Percentiles rank a stretch among this genome's conserved stretches.
Evolutionary conservation across 2,888 invertebrate species (phyloP).

Genomic region (Himalopsyche kuldschensis): DNA sequence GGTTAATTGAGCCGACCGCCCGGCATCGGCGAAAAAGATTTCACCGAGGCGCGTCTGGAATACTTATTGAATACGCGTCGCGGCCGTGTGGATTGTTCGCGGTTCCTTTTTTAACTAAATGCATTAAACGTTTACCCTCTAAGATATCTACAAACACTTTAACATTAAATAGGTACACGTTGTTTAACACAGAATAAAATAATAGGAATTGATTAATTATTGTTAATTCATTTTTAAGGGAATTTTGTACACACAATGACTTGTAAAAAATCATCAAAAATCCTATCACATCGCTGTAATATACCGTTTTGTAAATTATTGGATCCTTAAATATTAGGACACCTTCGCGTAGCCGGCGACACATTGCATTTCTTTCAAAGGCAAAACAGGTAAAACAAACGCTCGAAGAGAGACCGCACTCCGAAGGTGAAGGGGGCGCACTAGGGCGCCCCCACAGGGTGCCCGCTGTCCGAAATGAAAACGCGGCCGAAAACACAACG

Average conservation of each 20-base stretch:
- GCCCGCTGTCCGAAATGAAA: not conserved
- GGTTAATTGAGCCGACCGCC: not conserved
- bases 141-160: conserved; percentile 46
- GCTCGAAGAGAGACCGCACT: not conserved
- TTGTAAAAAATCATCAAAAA: conserved; percentile 70
- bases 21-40: not conserved
- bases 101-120: conserved; percentile 32
- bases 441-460: no score
- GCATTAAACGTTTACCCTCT: conserved; percentile 28
- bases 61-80: conserved; percentile 12
- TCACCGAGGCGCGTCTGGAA: not conserved
- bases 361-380: not conserved
- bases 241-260: conserved; percentile 56
- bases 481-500: not conserved
- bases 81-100: conserved; percentile 38
- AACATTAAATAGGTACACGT: conserved; percentile 42
- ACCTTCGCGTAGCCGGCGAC: conserved; percentile 21
- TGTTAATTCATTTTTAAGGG: conserved; percentile 35
- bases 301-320: conserved; percentile 37
- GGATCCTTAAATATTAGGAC: conserved; percentile 36
- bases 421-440: no score
- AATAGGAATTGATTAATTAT: conserved; percentile 48
- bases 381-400: not conserved
- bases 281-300: conserved; percentile 62
- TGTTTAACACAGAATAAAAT: conserved; percentile 53